A percentile compares a stretch with the other conserved stretches of the same genome.
phyloP scores from a whole-genome alignment of 2,797 vertebrate species.

The Cephalopachus bancanus region DNA sequence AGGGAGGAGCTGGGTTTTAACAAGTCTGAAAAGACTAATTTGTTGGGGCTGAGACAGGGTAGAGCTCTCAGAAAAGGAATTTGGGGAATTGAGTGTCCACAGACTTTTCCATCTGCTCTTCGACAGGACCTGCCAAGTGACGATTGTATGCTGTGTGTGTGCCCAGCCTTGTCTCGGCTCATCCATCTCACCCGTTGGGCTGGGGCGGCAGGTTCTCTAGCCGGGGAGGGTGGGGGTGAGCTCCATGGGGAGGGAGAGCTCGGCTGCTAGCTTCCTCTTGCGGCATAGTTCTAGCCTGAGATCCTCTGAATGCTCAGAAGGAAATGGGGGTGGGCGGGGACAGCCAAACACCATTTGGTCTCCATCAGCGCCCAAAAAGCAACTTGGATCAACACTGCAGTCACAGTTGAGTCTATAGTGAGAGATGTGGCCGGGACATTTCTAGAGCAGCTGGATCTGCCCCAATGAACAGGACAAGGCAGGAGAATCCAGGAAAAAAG shows the following conservation, averaged over 20 bases:
- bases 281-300: slow-evolving; percentile 44
- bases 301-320: neutral
- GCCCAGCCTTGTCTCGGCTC: slow-evolving; percentile 61
- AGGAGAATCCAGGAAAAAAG: neutral
- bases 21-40: slow-evolving; percentile 34
- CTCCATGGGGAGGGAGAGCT: neutral
- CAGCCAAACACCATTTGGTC: slow-evolving; percentile 70
- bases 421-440: neutral
- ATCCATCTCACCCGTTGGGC: neutral
- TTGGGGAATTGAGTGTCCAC: slow-evolving; percentile 80
- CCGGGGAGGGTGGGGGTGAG: neutral
- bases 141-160: slow-evolving; percentile 65
- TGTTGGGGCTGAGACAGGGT: neutral
- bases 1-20: slow-evolving; percentile 35
- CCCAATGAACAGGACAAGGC: neutral
- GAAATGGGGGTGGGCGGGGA: neutral
- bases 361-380: slow-evolving; percentile 59
- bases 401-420: neutral
- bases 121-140: slow-evolving; percentile 76
- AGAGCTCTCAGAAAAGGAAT: slow-evolving; percentile 77
- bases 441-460: neutral
- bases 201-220: slow-evolving; percentile 1
- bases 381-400: neutral
- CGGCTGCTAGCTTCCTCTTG: slow-evolving; percentile 24
- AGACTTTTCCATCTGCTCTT: slow-evolving; percentile 81